phyloP scores from a whole-genome alignment of 1,140 invertebrate genomes.

The Brachionus calyciflorus region DNA sequence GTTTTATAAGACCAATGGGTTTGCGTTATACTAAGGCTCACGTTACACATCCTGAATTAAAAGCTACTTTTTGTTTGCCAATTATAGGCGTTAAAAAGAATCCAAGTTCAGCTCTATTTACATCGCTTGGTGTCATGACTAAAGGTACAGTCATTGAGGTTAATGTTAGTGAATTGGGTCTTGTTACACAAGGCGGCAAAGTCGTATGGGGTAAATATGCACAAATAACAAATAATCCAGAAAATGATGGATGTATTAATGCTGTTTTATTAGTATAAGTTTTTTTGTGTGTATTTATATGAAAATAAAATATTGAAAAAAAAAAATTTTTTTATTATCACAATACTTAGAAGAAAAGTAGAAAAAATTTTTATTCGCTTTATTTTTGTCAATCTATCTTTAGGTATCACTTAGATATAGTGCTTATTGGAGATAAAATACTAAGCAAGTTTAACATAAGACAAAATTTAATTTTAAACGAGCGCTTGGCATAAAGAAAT shows the following conservation, averaged over 20 bases:
- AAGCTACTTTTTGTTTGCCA: constrained; percentile 95
- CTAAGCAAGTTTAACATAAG: no score
- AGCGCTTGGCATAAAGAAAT: no score
- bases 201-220: constrained; percentile 99
- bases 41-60: constrained; percentile 97
- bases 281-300: constrained; percentile 6
- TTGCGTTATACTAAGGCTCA: constrained; percentile 74
- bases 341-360: no score
- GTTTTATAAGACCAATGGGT: constrained; percentile 95
- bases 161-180: constrained; percentile 95
- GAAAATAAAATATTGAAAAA: neutral
- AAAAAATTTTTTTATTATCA: neutral
- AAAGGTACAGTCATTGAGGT: constrained; percentile 68
- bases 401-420: no score
- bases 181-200: constrained; percentile 97
- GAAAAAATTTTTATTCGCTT: no score
- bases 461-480: no score
- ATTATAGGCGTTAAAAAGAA: constrained; percentile 99
- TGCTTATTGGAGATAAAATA: no score
- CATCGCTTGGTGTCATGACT: constrained; percentile 93
- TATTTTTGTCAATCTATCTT: no score
- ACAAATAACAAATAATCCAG: constrained; percentile 98
- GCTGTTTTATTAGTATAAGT: constrained; percentile 88
- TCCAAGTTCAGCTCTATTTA: constrained; percentile 94
- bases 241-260: constrained; percentile 99